Base-by-base conservation (phyloP, 1,140 invertebrate species). In the Sesamia nonagrioides region DNA sequence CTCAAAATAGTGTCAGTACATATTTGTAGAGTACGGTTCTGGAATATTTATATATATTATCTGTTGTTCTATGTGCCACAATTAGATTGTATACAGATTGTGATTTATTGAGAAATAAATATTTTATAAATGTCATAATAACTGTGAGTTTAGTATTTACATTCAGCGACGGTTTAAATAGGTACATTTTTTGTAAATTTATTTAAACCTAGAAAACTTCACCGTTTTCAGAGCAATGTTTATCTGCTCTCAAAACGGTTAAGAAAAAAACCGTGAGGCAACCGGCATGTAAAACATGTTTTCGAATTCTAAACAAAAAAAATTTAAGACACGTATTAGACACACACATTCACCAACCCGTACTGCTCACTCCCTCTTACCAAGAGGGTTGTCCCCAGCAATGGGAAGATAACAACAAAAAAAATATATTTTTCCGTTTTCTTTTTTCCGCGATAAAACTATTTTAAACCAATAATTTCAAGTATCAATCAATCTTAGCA, bases 11-110 rank as follows among this genome's bases (percentile, higher is more conserved):
- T 66, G 61, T 77, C 77, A 79, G 71, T 77, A 82, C 73, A 60
- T 80, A 75, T 81, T 80, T 85, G 78, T 84, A 86, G 82, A 8
- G 85, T 78, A 83, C 82, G 82, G 82, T 84, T 86, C 86, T 69
- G 79, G 80, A 88, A 78, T 87, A 63, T 75, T 1, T 27, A 27
- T 75, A 90, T 92, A 92, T 91, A 87, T 91, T 88, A 88, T 83
- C 84, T 90, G 91, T 92, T 94, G 88, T 92, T 91, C 80, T 76
- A 91, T 89, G 91, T 94, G 92, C 91, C 91, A 92, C 89, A 84
- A 85, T 85, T 91, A 88, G 85, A 82, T 87, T 87, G 86, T 88
- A 89, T 89, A 89, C 85, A 84, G 84, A 88, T 85, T 89, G 89
- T 92, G 87, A 92, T 92, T 85, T 92, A 92, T 92, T 90, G 86